These are phyloP conservation scores for Natator depressus DNA, from an alignment of 2,113 vertebrate genomes.

Conservation along the genomic window DNA sequence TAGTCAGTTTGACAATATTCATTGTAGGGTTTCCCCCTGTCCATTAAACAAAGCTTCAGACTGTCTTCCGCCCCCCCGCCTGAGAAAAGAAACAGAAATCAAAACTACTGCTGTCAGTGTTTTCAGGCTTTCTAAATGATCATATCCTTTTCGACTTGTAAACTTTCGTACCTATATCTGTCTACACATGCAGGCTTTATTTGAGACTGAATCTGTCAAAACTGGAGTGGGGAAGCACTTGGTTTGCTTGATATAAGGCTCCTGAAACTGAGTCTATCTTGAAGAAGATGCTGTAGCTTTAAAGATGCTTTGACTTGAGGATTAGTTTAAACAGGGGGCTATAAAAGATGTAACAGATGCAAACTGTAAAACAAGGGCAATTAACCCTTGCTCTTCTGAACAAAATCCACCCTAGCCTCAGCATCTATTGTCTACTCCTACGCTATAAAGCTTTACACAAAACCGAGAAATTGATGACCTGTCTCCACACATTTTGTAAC, in stretches of 20 bases:
- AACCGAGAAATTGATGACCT: slow-evolving; percentile 70
- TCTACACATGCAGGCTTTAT: slow-evolving; percentile 53
- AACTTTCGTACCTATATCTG: slow-evolving; percentile 75
- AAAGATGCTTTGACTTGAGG: slow-evolving; percentile 78
- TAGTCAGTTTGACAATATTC: slow-evolving; percentile 79
- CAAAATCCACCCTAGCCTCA: slow-evolving; percentile 64
- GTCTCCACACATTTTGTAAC: slow-evolving; percentile 42
- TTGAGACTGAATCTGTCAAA: slow-evolving; percentile 82
- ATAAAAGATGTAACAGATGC: slow-evolving; percentile 90
- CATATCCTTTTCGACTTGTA: slow-evolving; percentile 67
- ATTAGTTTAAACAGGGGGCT: slow-evolving; percentile 86
- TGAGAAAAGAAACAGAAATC: slow-evolving; percentile 82
- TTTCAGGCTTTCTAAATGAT: slow-evolving; percentile 68
- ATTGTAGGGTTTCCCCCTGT: slow-evolving; percentile 67
- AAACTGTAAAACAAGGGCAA: slow-evolving; percentile 86
- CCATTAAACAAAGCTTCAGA: slow-evolving; percentile 69
- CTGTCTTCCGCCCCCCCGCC: slow-evolving; percentile 8
- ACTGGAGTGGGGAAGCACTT: slow-evolving; percentile 72
- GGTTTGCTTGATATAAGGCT: slow-evolving; percentile 65
- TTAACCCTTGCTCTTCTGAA: slow-evolving; percentile 83
- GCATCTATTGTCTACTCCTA: slow-evolving; percentile 78
- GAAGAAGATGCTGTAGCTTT: slow-evolving; percentile 76
- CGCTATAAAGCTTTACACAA: slow-evolving; percentile 65
- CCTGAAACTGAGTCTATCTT: slow-evolving; percentile 71
- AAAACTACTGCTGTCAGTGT: slow-evolving; percentile 72